Percentiles rank a stretch among this genome's conserved stretches.
Evolutionary conservation across 30 jellyfish, hydroid and myxozoan species (phyloP).

Genomic region (Sanderia malayensis): DNA sequence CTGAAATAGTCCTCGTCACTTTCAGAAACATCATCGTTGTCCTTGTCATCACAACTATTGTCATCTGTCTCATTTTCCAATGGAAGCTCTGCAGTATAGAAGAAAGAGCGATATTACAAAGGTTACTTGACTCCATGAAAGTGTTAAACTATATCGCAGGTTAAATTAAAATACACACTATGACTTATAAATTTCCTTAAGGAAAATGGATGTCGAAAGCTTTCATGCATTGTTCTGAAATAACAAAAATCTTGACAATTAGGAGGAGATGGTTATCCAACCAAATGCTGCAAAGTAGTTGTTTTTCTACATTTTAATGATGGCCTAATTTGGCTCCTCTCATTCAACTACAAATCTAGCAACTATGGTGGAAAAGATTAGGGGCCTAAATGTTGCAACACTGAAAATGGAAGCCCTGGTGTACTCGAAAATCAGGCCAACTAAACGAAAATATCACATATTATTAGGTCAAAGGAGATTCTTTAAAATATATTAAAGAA

Average conservation of each 20-base stretch:
- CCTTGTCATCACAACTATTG: background rate
- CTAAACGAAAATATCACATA: background rate
- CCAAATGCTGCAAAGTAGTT: background rate
- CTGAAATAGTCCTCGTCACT: background rate
- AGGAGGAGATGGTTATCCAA: background rate
- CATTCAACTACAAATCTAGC: background rate
- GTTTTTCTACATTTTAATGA: background rate
- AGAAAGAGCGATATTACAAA: background rate
- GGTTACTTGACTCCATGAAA: background rate
- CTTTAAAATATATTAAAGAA: too few species aligned
- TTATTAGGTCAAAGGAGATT: background rate
- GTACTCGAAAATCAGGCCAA: background rate
- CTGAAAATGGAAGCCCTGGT: background rate
- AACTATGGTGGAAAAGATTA: background rate
- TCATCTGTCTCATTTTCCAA: constrained; percentile 12
- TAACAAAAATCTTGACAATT: background rate
- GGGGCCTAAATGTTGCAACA: background rate
- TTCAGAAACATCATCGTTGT: background rate
- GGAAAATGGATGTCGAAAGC: background rate
- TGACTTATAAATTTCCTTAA: background rate
- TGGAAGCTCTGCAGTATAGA: background rate
- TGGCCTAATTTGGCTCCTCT: background rate
- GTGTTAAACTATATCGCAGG: background rate
- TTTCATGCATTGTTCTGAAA: background rate
- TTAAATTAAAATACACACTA: background rate